Evolutionary conservation across 2,888 invertebrate genomes (phyloP).

Genomic region (Pachliopta kotzebuea): DNA sequence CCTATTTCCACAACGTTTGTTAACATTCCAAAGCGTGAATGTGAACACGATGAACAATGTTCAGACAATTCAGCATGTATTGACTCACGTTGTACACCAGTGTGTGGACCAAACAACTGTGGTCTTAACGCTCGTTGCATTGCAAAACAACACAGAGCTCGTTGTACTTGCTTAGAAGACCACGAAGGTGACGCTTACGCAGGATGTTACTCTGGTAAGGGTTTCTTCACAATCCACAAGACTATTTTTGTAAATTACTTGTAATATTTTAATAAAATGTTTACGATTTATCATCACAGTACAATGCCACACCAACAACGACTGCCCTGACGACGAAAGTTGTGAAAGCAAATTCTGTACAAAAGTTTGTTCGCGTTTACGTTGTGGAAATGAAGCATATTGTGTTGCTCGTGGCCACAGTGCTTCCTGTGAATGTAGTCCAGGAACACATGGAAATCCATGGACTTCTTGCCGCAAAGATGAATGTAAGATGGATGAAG

Average conservation of each 20-base stretch:
- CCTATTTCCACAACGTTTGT: conserved; percentile 50
- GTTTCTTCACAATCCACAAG: neutral
- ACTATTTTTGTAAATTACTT: neutral
- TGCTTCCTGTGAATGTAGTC: conserved; percentile 88
- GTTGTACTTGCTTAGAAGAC: conserved; percentile 90
- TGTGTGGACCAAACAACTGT: conserved; percentile 87
- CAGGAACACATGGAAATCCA: conserved; percentile 89
- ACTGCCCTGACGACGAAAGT: conserved; percentile 90
- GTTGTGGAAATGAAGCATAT: conserved; percentile 89
- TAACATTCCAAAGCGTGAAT: conserved; percentile 85
- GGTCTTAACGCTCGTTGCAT: conserved; percentile 89
- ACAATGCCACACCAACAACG: conserved; percentile 91
- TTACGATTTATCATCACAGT: conserved; percentile 67
- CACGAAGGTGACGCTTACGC: conserved; percentile 91
- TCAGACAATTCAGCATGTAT: conserved; percentile 91
- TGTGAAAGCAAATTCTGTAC: conserved; percentile 91
- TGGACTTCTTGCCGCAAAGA: conserved; percentile 87
- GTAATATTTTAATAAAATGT: conserved; percentile 7
- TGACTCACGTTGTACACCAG: conserved; percentile 86
- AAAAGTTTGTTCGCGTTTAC: conserved; percentile 88
- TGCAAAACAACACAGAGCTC: conserved; percentile 88
- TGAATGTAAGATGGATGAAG: conserved; percentile 87
- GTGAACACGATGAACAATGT: conserved; percentile 88
- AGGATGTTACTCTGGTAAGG: conserved; percentile 87
- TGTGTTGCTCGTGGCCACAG: conserved; percentile 90